Percentiles rank a stretch among this genome's conserved stretches.
phyloP scores from a whole-genome alignment of 1,140 invertebrate species.

The Drosophila bocki region DNA sequence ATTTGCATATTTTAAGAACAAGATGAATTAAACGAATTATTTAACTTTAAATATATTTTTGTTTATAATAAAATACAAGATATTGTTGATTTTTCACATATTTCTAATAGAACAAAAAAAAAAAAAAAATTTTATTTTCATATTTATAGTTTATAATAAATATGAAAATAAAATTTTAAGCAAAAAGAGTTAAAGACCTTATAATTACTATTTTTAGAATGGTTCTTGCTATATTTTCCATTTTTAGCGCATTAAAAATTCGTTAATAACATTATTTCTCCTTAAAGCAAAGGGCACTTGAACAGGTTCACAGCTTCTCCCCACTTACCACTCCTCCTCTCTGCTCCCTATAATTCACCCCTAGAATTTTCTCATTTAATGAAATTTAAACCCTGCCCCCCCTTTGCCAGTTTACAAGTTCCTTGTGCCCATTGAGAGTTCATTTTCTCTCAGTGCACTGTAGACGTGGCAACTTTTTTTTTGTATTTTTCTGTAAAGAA shows the following conservation, averaged over 20 bases:
- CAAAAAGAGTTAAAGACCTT: too few relatives aligned
- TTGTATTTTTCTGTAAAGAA: constrained; percentile 10
- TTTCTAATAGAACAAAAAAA: not conserved
- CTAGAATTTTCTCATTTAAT: constrained; percentile 50
- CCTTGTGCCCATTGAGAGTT: constrained; percentile 3
- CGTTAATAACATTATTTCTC: too few relatives aligned
- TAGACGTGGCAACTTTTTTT: constrained; percentile 46
- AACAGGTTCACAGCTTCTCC: constrained; percentile 46
- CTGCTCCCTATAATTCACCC: not conserved
- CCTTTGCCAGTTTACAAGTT: not conserved
- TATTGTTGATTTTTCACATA: accelerated
- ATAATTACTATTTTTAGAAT: too few relatives aligned
- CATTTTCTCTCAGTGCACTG: constrained; percentile 52
- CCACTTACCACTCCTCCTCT: not conserved
- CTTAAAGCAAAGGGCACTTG: constrained; percentile 45
- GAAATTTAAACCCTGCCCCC: constrained; percentile 59
- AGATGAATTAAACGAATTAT: too few relatives aligned
- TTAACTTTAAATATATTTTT: not conserved
- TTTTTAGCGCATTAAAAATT: too few relatives aligned
- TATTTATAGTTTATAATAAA: too few relatives aligned
- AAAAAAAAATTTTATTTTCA: too few relatives aligned
- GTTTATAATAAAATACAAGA: not conserved
- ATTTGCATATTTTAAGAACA: not conserved
- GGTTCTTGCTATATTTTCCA: too few relatives aligned
- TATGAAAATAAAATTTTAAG: too few relatives aligned